Base-by-base conservation (phyloP, 2,797 vertebrate genomes). In the Discoglossus pictus region DNA sequence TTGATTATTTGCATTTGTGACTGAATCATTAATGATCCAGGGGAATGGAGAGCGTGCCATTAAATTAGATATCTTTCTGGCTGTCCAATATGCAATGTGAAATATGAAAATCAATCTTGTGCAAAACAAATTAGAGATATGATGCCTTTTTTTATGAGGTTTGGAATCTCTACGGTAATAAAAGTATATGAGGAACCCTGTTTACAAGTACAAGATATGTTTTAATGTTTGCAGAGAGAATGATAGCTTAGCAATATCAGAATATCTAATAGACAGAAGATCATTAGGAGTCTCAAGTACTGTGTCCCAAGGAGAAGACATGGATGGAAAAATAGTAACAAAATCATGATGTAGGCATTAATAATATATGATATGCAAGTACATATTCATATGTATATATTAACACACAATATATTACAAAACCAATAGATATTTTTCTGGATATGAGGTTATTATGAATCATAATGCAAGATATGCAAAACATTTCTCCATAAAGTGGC, bases 11-110 rank as follows among this genome's bases (percentile, higher is more conserved):
- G 34, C 55, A 61, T 61, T 34, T 60, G 20, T 40, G 11, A 23
- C 47, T 62, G 66, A 54, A 61, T 53, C 27, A 36, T 39, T 68
- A 53, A 68, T 68, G 65, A 35, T 55, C 21, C 58, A 12, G 18
- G 56, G 24, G 56, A 20, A 52, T 5, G 39, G 21, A 52, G 21
- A 52, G 11, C 27, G 39, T 31, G 23, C 42, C 46, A 52, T 34
- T 18, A 52, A 34, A 54, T 62, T 25, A 12, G 12, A 40, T 27
- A 35, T 48, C 16, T 24, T 54, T 40, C 12, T 16, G 9, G 16
- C 50, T 44, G 24, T 42, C 31, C 40, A 60, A 35, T 59, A 20
- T 31, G 20, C 11, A 24, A 4, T 44, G 2, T 13, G 10, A 18
- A 31, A 34, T 16, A 8, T 9, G 38, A 31, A 36, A 6, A 43